A percentile compares a stretch with the other conserved stretches of the same genome.
phyloP scores from a whole-genome alignment of 2,113 vertebrate genomes.

The Indicator maculatus region DNA sequence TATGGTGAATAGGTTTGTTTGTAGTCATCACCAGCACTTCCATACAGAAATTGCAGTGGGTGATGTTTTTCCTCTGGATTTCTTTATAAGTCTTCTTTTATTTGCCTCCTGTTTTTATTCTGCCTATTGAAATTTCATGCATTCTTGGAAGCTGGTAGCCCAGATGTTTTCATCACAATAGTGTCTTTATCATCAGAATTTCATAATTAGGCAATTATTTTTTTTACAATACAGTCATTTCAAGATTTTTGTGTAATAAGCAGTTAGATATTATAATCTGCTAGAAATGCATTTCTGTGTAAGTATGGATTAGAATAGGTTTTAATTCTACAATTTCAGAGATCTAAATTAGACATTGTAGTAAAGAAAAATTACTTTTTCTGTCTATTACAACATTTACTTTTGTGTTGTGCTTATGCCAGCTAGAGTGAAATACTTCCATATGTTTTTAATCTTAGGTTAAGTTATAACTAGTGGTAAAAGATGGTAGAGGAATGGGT shows the following conservation, averaged over 20 bases:
- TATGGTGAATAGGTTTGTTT: not conserved
- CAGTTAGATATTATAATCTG: slow-evolving; percentile 50
- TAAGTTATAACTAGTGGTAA: slow-evolving; percentile 2
- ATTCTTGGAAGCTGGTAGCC: slow-evolving; percentile 10
- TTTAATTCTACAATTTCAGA: slow-evolving; percentile 61
- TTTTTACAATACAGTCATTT: slow-evolving; percentile 52
- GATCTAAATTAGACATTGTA: slow-evolving; percentile 52
- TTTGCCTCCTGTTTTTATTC: slow-evolving; percentile 10
- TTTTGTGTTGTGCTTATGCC: not conserved
- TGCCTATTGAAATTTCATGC: slow-evolving; percentile 35
- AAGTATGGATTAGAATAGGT: slow-evolving; percentile 39
- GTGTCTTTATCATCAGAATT: slow-evolving; percentile 44
- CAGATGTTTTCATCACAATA: slow-evolving; percentile 64
- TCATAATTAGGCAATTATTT: slow-evolving; percentile 57
- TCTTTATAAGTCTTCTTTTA: slow-evolving; percentile 32
- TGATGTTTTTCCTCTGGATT: not conserved
- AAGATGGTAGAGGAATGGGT: not conserved
- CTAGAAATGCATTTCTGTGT: slow-evolving; percentile 17
- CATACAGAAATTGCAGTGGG: not conserved
- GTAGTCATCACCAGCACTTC: not conserved
- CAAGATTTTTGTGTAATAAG: slow-evolving; percentile 38
- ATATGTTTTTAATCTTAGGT: slow-evolving; percentile 36
- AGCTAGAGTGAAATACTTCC: slow-evolving; percentile 26
- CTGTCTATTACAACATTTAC: not conserved
- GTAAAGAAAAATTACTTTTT: slow-evolving; percentile 36